phyloP scores from a whole-genome alignment of 2,113 vertebrate genomes.

The Phalacrocorax carbo region DNA sequence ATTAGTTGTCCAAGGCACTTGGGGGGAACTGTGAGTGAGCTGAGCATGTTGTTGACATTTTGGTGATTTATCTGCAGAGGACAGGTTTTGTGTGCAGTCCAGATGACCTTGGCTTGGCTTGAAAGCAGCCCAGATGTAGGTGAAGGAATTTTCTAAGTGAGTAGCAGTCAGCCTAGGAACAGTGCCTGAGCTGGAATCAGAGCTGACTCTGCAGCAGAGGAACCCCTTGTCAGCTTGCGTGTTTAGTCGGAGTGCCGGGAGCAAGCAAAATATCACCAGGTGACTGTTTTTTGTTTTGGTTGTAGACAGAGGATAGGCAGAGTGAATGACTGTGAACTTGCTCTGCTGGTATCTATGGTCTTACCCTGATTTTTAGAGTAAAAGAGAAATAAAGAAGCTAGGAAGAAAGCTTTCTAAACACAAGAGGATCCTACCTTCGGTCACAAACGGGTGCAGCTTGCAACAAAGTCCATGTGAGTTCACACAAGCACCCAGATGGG shows the following conservation, averaged over 20 bases:
- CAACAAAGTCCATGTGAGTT: background rate
- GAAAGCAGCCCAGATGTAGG: background rate
- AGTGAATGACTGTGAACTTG: background rate
- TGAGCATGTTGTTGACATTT: background rate
- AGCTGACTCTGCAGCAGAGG: background rate
- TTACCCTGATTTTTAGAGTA: background rate
- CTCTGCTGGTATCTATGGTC: background rate
- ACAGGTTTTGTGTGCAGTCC: background rate
- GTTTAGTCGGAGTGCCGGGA: background rate
- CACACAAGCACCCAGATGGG: background rate
- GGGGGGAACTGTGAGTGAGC: background rate
- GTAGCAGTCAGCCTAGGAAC: background rate
- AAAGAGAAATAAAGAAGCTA: background rate
- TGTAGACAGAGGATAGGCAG: background rate
- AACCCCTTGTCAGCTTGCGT: background rate
- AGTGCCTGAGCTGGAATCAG: background rate
- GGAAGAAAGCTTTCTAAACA: background rate
- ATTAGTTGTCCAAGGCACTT: background rate
- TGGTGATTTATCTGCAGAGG: background rate
- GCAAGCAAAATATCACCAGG: background rate
- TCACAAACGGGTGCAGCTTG: background rate
- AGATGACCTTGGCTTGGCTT: background rate
- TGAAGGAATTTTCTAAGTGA: background rate
- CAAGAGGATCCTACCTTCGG: background rate
- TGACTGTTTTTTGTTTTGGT: background rate